Percentiles rank a stretch among this genome's conserved stretches.
Evolutionary conservation across 2,797 vertebrate species (phyloP).

Genomic region (Linurgus olivaceus): DNA sequence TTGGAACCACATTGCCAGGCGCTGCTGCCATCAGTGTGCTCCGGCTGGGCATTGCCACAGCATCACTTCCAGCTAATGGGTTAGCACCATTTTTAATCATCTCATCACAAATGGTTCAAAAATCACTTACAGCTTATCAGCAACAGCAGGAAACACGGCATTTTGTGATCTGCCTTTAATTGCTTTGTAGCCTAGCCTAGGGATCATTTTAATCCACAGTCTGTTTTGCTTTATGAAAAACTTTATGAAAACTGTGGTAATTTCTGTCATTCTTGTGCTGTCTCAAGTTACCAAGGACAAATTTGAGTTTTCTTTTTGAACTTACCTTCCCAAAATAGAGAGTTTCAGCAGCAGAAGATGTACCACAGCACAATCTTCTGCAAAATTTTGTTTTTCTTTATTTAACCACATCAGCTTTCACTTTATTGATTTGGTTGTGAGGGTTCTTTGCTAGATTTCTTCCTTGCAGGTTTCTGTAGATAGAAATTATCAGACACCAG

Average conservation of each 20-base stretch:
- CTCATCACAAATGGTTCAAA: background rate
- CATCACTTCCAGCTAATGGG: background rate
- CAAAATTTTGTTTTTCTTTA: background rate
- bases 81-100: background rate
- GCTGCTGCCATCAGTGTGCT: background rate
- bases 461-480: background rate
- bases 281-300: background rate
- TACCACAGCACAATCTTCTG: background rate
- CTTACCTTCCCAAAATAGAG: background rate
- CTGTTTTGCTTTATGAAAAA: background rate
- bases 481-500: background rate
- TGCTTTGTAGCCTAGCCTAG: background rate
- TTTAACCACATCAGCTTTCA: background rate
- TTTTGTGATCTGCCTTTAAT: background rate
- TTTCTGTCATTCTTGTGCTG: background rate
- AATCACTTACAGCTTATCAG: background rate
- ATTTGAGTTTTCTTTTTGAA: background rate
- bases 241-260: background rate
- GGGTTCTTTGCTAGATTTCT: background rate
- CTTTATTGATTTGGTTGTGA: background rate
- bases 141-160: background rate
- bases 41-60: background rate
- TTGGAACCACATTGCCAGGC: conserved; percentile 15
- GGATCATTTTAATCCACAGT: background rate
- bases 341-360: background rate